Percentiles rank a stretch among this genome's conserved stretches.
Evolutionary conservation across 2,113 vertebrate species (phyloP).

Genomic region (Megaceryle torquata): DNA sequence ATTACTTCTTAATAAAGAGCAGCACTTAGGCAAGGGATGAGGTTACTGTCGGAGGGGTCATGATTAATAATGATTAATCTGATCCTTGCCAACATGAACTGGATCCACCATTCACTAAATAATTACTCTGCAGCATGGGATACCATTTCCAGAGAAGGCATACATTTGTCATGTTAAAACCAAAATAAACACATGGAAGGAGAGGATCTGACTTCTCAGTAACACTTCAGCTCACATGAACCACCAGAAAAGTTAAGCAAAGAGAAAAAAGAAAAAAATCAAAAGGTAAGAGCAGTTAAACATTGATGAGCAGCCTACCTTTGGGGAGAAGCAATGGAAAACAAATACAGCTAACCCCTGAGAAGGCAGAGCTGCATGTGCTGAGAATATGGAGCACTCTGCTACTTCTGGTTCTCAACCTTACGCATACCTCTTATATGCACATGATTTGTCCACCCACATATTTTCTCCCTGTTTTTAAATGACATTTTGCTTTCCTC

Average conservation of each 20-base stretch:
- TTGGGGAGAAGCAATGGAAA: not conserved
- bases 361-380: not conserved
- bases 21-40: conserved; percentile 68
- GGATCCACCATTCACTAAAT: conserved; percentile 72
- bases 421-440: not conserved
- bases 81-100: conserved; percentile 70
- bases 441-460: not conserved
- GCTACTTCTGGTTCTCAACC: not conserved
- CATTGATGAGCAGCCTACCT: not conserved
- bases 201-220: not conserved
- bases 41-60: conserved; percentile 70
- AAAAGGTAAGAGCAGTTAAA: not conserved
- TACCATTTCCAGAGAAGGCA: conserved; percentile 65
- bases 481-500: not conserved
- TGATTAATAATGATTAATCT: conserved; percentile 79
- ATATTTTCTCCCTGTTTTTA: not conserved
- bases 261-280: not conserved
- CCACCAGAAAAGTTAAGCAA: not conserved
- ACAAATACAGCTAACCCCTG: not conserved
- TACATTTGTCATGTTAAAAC: conserved; percentile 66
- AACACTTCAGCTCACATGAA: not conserved
- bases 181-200: not conserved
- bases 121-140: conserved; percentile 76
- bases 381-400: not conserved
- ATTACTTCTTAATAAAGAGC: conserved; percentile 72